Conservation (phyloP, 2,113 vertebrate species). For the Rhinolophus sinicus region DNA sequence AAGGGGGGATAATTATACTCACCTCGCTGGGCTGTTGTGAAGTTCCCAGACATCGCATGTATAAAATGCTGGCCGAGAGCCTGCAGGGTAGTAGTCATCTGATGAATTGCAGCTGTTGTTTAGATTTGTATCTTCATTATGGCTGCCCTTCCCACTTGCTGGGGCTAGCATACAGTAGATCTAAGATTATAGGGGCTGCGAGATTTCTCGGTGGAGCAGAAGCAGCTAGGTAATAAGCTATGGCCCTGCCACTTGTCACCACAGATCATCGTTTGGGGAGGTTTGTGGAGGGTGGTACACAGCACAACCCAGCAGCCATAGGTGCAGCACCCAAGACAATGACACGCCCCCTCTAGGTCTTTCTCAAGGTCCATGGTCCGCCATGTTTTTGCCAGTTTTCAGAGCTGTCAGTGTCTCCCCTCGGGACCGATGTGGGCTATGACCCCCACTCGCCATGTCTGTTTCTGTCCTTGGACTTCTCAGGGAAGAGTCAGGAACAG, state of each 20-base stretch:
- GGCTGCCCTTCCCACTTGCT: neutral
- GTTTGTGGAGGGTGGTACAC: too few species aligned
- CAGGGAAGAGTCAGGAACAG: neutral
- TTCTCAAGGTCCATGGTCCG: neutral
- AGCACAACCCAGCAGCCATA: neutral
- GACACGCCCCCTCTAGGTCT: fast-evolving
- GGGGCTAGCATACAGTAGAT: neutral
- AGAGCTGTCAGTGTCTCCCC: neutral
- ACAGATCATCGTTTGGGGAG: neutral
- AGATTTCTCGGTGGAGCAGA: neutral
- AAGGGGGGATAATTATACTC: neutral
- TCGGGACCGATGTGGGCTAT: neutral
- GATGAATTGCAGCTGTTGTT: neutral
- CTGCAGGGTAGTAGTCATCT: too few species aligned
- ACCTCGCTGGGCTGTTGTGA: neutral
- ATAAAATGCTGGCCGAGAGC: neutral
- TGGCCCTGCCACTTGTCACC: neutral
- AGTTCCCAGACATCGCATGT: neutral
- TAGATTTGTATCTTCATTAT: neutral
- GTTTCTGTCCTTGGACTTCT: neutral
- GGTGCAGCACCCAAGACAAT: neutral
- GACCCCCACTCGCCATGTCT: neutral
- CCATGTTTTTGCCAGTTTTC: neutral
- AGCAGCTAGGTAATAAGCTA: neutral
- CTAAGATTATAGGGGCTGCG: neutral